Conservation (phyloP, 2,888 invertebrate species). For the Lasioglossum villosulum region DNA sequence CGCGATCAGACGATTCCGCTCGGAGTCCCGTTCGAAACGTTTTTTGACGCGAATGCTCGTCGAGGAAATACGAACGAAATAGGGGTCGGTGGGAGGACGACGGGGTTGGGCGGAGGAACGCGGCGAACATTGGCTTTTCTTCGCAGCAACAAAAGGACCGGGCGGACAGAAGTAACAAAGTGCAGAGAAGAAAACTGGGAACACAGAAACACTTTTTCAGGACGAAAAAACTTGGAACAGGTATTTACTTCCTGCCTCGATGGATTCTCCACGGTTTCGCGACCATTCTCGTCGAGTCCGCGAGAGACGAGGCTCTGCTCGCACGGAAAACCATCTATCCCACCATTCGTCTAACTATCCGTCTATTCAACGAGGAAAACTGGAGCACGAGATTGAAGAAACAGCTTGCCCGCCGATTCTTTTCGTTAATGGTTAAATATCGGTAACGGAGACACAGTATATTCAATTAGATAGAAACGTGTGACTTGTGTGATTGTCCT, state of each 20-base stretch:
- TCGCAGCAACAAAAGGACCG: background rate
- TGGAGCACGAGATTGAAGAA: background rate
- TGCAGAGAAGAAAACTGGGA: constrained; percentile 8
- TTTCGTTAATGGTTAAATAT: background rate
- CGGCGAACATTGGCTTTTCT: constrained; percentile 1
- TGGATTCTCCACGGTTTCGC: background rate
- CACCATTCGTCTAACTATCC: background rate
- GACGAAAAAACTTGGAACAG: constrained; percentile 2
- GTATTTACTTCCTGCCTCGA: constrained; percentile 2
- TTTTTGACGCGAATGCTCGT: background rate
- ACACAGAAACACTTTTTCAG: constrained; percentile 8
- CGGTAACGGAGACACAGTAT: background rate
- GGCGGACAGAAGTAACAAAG: constrained; percentile 18
- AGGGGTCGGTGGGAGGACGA: background rate
- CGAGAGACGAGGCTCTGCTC: background rate
- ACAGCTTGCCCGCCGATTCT: background rate
- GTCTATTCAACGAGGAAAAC: background rate
- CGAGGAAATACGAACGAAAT: background rate
- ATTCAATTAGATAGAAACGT: too few relatives aligned
- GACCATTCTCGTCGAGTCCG: background rate
- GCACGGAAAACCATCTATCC: background rate
- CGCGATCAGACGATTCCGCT: background rate
- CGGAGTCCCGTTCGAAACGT: background rate
- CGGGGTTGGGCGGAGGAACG: background rate
- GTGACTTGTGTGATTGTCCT: too few relatives aligned